Conservation (phyloP, 30 jellyfish, hydroid and myxozoan species). For the Aurelia aurita complex sp. Pacific region DNA sequence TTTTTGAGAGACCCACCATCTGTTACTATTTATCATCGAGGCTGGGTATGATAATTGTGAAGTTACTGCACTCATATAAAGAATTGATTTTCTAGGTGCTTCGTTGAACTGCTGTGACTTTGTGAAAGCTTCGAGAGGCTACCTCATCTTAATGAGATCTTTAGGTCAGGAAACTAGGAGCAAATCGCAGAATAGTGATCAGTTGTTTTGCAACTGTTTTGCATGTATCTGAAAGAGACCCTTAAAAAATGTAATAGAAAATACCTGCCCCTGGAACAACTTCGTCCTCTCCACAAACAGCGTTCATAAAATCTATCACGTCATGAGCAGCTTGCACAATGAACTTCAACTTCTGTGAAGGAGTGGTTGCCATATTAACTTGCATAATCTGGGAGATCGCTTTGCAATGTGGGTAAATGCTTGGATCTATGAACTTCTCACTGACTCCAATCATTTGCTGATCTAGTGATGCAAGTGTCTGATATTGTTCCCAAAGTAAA, state of each 20-base stretch:
- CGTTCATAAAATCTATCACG: conserved; percentile 32
- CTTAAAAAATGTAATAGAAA: neutral
- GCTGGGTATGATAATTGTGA: too few species aligned
- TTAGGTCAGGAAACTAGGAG: too few species aligned
- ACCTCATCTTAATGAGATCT: too few species aligned
- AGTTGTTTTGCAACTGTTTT: too few species aligned
- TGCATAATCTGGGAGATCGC: conserved; percentile 55
- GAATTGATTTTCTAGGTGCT: too few species aligned
- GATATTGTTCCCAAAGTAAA: conserved; percentile 27
- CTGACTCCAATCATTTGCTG: conserved; percentile 54
- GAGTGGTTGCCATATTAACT: conserved; percentile 38
- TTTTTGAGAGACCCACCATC: too few species aligned
- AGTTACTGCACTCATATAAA: too few species aligned
- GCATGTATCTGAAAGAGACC: neutral
- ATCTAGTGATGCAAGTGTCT: conserved; percentile 7
- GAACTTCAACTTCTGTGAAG: conserved; percentile 59
- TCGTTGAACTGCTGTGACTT: too few species aligned
- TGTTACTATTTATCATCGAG: too few species aligned
- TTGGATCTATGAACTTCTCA: conserved; percentile 25
- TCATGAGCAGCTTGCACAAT: conserved; percentile 68
- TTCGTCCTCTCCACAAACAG: conserved; percentile 31
- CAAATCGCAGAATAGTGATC: too few species aligned
- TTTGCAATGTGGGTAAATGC: conserved; percentile 56
- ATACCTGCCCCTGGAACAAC: conserved; percentile 85
- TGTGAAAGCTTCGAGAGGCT: too few species aligned